Evolutionary conservation across 2,797 vertebrate genomes (phyloP), one percentile per base, ranked within the genome.

Genomic region (Rhynchonycteris naso): DNA sequence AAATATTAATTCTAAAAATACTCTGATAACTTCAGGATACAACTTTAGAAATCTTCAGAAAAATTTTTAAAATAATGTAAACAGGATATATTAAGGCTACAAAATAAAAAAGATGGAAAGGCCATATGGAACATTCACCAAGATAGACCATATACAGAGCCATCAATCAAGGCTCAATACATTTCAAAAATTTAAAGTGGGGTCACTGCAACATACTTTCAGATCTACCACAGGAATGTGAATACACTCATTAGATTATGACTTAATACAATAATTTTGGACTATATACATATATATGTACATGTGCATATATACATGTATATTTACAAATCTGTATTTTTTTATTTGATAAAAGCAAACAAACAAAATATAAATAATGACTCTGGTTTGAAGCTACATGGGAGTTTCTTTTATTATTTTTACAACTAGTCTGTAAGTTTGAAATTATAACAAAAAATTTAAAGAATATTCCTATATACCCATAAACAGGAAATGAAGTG

Each of bases 1-100:
- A 82, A 76, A 68, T 54, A 26, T 68, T 81, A 87, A 81, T 81
- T 69, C 38, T 75, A 87, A 87, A 52, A 81, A 47, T 81, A 83
- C 10, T 78, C 19, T 50, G 56, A 65, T 59, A 81, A 79, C 5
- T 72, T 74, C 21, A 82, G 21, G 76, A 87, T 43, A 33, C 54
- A 54, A 59, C 68, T 69, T 91, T 43, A 43, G n/a, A 54, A 69
- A 91, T 82, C 59, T 35, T 72, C 74, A 59, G 4, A 82, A 54
- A 22, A 82, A 68, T 14, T 16, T 76, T 52, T 91, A 88, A 82
- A 88, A 69, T 52, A 74, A 66, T 35, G 10, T 22, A 82, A 82
- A 58, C 52, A 7, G 26, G 14, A 19, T 50, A 30, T 14, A 26
- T 82, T 66, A 87, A 94, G 28, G 16, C 68, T 61, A 14, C 69